Percentiles rank a stretch among this genome's conserved stretches.
Conservation (phyloP, 2,888 invertebrate species). For the Linyphia triangularis region DNA sequence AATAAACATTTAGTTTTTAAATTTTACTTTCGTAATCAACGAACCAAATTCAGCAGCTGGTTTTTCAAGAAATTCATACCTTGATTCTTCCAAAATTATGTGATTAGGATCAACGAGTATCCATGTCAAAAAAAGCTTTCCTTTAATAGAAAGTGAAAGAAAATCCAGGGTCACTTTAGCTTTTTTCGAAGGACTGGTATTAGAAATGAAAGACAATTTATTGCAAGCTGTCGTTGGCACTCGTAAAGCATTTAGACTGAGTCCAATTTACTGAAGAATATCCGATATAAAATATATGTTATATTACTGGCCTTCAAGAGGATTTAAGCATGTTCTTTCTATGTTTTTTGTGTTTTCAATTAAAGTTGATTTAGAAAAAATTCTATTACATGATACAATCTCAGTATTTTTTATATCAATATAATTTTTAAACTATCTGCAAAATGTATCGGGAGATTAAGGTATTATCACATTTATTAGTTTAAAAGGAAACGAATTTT, state of each 20-base stretch:
- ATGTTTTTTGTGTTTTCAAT: background rate
- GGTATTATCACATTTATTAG: too few species aligned
- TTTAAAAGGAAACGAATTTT: too few species aligned
- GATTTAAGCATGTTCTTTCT: conserved; percentile 20
- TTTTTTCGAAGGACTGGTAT: conserved; percentile 19
- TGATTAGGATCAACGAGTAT: conserved; percentile 44
- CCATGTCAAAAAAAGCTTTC: conserved; percentile 16
- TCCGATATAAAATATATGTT: conserved; percentile 50
- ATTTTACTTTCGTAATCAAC: too few species aligned
- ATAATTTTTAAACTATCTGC: too few species aligned
- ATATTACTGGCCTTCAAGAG: conserved; percentile 44
- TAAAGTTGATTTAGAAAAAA: too few species aligned
- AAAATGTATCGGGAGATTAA: too few species aligned
- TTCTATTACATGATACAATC: too few species aligned
- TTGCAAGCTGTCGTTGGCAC: conserved; percentile 67
- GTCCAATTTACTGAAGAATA: conserved; percentile 60
- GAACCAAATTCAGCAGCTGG: too few species aligned
- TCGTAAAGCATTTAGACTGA: conserved; percentile 68
- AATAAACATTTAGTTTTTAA: too few species aligned
- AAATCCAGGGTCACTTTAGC: conserved; percentile 1
- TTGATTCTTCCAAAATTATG: background rate
- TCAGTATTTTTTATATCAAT: too few species aligned
- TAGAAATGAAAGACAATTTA: conserved; percentile 68
- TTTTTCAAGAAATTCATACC: background rate
- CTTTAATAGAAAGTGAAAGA: conserved; percentile 32